Conservation (phyloP, 1,140 invertebrate genomes). For the Drosophila albomicans region DNA sequence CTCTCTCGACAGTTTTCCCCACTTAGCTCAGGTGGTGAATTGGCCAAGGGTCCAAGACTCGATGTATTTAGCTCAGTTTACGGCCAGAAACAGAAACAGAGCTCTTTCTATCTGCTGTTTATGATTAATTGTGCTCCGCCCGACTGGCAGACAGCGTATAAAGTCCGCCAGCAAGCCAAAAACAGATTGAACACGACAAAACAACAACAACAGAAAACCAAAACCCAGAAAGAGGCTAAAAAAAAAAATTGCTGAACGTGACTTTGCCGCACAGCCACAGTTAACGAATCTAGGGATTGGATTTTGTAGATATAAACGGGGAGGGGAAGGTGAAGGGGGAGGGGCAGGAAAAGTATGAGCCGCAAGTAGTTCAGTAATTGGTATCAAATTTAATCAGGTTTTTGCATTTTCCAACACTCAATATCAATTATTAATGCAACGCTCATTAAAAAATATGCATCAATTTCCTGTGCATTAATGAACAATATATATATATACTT, state of each 20-base stretch:
- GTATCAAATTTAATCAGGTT: background rate
- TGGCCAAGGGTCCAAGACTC: constrained; percentile 15
- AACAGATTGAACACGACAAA: constrained; percentile 25
- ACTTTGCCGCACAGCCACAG: constrained; percentile 3
- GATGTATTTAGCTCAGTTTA: constrained; percentile 37
- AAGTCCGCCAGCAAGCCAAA: constrained; percentile 8
- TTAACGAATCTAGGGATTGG: background rate
- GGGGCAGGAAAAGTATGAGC: background rate
- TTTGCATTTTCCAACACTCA: background rate
- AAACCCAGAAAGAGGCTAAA: no score
- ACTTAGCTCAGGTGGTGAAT: constrained; percentile 24
- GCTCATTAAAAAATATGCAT: background rate
- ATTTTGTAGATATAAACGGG: background rate
- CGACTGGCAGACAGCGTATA: constrained; percentile 22
- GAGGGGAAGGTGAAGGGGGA: no score
- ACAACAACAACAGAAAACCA: background rate
- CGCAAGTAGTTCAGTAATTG: constrained; percentile 1
- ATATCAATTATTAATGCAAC: background rate
- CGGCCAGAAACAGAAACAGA: constrained; percentile 1
- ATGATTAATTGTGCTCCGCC: constrained; percentile 49
- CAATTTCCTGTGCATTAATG: no score
- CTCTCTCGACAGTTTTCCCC: background rate
- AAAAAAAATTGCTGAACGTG: constrained; percentile 7
- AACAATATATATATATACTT: no score
- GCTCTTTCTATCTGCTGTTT: constrained; percentile 41